phyloP scores from a whole-genome alignment of 2,888 invertebrate species.

The Machimus rusticus region DNA sequence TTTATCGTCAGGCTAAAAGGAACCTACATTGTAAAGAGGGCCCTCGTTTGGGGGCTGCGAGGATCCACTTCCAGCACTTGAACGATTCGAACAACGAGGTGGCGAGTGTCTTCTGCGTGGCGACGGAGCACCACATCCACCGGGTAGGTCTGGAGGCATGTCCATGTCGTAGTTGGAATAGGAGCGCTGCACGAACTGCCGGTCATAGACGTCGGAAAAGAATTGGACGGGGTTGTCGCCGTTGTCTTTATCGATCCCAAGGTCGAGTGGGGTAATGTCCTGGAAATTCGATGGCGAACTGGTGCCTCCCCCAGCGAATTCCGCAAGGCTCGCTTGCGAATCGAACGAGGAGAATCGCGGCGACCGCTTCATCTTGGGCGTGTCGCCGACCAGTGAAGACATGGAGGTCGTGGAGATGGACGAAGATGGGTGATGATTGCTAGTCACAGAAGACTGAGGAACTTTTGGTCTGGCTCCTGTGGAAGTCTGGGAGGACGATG shows the following conservation, averaged over 20 bases:
- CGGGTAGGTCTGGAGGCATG: slow-evolving; percentile 50
- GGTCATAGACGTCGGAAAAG: slow-evolving; percentile 47
- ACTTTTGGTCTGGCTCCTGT: slow-evolving; percentile 84
- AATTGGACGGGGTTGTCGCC: background rate
- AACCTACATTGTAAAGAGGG: slow-evolving; percentile 16
- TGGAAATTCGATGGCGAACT: background rate
- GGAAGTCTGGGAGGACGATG: slow-evolving; percentile 55
- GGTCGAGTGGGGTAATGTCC: background rate
- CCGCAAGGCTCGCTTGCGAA: slow-evolving; percentile 63
- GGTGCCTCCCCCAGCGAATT: slow-evolving; percentile 54
- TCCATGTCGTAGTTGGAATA: slow-evolving; percentile 62
- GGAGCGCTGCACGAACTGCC: slow-evolving; percentile 59
- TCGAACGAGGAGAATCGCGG: slow-evolving; percentile 63
- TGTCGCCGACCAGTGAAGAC: slow-evolving; percentile 47
- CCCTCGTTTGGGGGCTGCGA: background rate
- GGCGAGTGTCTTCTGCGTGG: slow-evolving; percentile 34
- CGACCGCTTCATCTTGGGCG: slow-evolving; percentile 62
- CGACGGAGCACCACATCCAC: slow-evolving; percentile 37
- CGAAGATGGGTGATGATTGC: slow-evolving; percentile 53
- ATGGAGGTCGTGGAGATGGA: slow-evolving; percentile 47
- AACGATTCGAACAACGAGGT: slow-evolving; percentile 2
- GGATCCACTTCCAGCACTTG: background rate
- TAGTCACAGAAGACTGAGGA: slow-evolving; percentile 55
- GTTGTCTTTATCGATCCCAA: background rate
- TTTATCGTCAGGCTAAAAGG: background rate